Base-by-base conservation (phyloP, 2,113 vertebrate species). In the Peromyscus maniculatus region DNA sequence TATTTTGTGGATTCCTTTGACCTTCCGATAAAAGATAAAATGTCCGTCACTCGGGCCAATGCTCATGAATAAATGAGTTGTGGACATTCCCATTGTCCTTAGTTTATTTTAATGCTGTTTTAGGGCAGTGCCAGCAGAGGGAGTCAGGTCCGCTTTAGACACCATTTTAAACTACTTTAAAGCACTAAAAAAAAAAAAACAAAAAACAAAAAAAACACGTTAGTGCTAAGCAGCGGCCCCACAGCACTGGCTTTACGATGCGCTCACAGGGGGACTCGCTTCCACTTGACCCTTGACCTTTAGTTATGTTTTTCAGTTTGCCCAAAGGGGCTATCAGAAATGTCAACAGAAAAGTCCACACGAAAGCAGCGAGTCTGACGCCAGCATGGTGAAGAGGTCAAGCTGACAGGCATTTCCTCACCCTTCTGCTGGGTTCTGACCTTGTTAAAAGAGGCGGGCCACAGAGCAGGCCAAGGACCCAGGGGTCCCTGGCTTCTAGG, bases 381-480 rank as follows among this genome's bases (percentile, higher is more conserved):
- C 67, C 89, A 94, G 67, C 3, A 0, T 16, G 62, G 74, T 49
- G 6, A 26, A 59, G 71, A 94, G 93, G 87, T 97, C 93, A 91
- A 39, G 39, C 89, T 66, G 82, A 71, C 87, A 89, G 82, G 59
- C 8, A 24, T 93, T 95, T 94, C 59, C 72, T 96, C 77, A 93
- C 36, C 78, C 9, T 28, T 62, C n/a, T 36, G 71, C n/a, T 74
- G 21, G 74, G 55, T n/a, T 64, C 96, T 96, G 91, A 96, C 78
- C 92, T 92, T 16, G 91, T 89, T 28, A 4, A n/a, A 79, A 92
- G 82, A 91, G 84, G 92, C 3, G 8, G 89, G 22, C 49, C 36
- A 7, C 0, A 0, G 17, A 57, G n/a, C 28, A 89, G 94, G 94
- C 82, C 97, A 97, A 94, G 78, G 97, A 97, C 97, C 80, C 67